Evolutionary conservation across 2,888 invertebrate genomes (phyloP).

Genomic region (Phaedon cochleariae): DNA sequence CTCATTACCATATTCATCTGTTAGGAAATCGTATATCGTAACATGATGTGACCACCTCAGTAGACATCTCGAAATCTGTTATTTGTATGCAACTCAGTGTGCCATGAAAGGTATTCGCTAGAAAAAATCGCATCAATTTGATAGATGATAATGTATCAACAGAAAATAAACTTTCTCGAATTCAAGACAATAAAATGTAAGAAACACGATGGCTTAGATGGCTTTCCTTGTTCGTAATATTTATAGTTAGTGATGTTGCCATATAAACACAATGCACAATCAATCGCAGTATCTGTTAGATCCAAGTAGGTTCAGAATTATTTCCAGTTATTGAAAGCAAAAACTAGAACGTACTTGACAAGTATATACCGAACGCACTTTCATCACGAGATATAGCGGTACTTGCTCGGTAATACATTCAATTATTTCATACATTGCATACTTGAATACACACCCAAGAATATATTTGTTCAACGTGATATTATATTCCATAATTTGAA

Average conservation of each 20-base stretch:
- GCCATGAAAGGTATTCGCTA: background rate
- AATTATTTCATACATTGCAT: slow-evolving; percentile 27
- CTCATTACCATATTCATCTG: no score
- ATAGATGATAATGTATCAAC: background rate
- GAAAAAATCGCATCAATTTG: background rate
- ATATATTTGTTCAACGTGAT: background rate
- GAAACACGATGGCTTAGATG: background rate
- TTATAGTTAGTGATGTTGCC: background rate
- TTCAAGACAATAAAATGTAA: background rate
- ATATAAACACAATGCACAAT: background rate
- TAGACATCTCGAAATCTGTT: no score
- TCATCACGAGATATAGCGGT: slow-evolving; percentile 27
- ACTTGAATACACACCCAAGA: slow-evolving; percentile 26
- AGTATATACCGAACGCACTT: slow-evolving; percentile 16
- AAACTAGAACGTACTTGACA: slow-evolving; percentile 20
- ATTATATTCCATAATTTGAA: background rate
- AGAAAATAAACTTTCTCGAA: background rate
- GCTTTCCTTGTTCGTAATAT: background rate
- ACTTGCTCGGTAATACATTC: slow-evolving; percentile 21
- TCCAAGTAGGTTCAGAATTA: background rate
- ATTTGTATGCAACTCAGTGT: background rate
- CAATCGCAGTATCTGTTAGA: background rate
- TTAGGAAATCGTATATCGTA: no score
- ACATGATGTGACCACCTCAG: no score
- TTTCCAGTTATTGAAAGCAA: slow-evolving; percentile 15